Evolutionary conservation across 2,888 invertebrate species (phyloP), one percentile per base, ranked within the genome.

Genomic region (Isotomurus palustris): DNA sequence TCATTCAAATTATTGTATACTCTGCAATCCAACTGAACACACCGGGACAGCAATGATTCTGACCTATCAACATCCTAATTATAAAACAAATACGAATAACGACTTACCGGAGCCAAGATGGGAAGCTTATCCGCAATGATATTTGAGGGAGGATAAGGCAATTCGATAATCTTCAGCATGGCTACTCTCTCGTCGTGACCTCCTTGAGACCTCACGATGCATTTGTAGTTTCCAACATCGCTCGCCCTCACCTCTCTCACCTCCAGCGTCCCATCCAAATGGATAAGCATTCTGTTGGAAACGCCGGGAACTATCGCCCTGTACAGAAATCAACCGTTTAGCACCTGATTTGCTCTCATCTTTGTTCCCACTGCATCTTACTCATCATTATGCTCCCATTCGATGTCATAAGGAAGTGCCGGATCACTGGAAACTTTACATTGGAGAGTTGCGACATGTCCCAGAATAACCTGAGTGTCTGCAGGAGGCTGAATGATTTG

Each of bases 381-480:
- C 87, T 86, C 86, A 73, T 85, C 84, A 75, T 91, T 87, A 72
- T 90, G 88, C 76, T 86, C 88, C 92, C 92, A 93, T 73, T 87
- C 86, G 67, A 91, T 84, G 73, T 88, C 86, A 75, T 84, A 91
- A 56, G 87, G 86, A 41, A 92, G 89, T 64, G 85, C 85, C 45
- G 90, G 87, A 77, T 96, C 95, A 73, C 88, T 89, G 35, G 90
- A 89, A 60, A 96, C 90, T 79, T 90, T 91, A 78, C 97, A 99
- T 74, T 91, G 91, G 67, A 99, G 79, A 44, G 90, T 88, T 14
- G 95, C 93, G 51, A 91, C 92, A 70, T 93, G 87, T 22, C 96
- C 95, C 61, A 96, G 82, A 62, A 96, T 83, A 24, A 94, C 91
- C 64, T 87, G 84, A 25, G 91, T 90, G 75, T 94, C 91, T 63